Evolutionary conservation across 1,140 invertebrate genomes (phyloP).

Genomic region (Cyclargus thomasi): DNA sequence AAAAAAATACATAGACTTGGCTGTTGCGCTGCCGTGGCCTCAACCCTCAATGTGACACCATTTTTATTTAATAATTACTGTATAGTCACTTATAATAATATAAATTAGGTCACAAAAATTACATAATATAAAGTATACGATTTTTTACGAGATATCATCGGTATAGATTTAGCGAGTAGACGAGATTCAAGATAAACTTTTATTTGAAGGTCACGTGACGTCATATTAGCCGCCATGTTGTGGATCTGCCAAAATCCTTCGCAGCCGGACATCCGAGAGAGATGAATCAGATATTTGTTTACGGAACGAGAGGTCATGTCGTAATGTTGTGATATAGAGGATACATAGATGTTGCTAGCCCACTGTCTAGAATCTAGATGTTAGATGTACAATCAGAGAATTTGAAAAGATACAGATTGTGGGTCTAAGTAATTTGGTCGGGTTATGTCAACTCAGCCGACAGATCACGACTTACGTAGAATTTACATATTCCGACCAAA

Average conservation of each 20-base stretch:
- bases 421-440: no score
- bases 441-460: no score
- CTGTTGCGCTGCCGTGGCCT: neutral
- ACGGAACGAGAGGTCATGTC: slow-evolving; percentile 12
- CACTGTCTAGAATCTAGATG: no score
- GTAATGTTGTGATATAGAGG: neutral
- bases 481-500: no score
- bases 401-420: no score
- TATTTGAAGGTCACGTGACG: slow-evolving; percentile 18
- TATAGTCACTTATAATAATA: neutral
- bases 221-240: neutral
- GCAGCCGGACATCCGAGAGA: slow-evolving; percentile 24
- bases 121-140: neutral
- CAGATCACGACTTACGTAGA: no score
- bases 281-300: slow-evolving; percentile 18
- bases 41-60: neutral
- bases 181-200: neutral
- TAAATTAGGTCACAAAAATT: neutral
- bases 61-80: neutral
- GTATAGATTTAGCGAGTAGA: neutral
- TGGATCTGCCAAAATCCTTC: slow-evolving; percentile 23
- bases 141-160: neutral
- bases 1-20: no score
- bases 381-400: no score
- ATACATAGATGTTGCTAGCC: neutral